A percentile compares a stretch with the other conserved stretches of the same genome.
Conservation (phyloP, 2,797 vertebrate genomes). For the Hozukius guyotensis region DNA sequence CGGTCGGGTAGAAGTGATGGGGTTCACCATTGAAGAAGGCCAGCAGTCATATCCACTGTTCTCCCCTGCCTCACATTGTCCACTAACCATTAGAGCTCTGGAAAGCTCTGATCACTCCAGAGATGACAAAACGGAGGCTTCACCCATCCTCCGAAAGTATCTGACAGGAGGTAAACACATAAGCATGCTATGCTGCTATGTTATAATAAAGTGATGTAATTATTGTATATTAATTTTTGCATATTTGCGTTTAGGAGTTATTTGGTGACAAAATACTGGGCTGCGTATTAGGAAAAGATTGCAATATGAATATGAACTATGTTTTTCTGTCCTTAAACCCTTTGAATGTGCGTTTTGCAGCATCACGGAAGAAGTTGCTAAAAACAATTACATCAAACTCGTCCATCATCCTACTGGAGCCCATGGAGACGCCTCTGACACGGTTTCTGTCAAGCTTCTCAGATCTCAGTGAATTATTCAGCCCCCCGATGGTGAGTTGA, state of each 20-base stretch:
- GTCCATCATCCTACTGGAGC: constrained; percentile 87
- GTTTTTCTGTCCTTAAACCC: neutral
- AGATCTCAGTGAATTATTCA: constrained; percentile 81
- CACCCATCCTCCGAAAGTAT: constrained; percentile 81
- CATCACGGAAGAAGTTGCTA: constrained; percentile 77
- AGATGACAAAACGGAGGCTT: constrained; percentile 76
- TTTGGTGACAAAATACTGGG: neutral
- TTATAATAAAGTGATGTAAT: neutral
- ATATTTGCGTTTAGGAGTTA: neutral
- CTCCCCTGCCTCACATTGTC: constrained; percentile 88
- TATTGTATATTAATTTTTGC: neutral
- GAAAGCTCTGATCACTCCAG: constrained; percentile 59
- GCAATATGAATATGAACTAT: neutral
- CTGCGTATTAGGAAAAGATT: neutral
- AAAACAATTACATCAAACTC: constrained; percentile 76
- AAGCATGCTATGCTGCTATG: neutral
- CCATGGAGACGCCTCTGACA: constrained; percentile 86
- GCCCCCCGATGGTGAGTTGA: constrained; percentile 77
- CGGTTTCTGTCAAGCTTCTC: constrained; percentile 87
- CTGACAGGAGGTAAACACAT: constrained; percentile 76
- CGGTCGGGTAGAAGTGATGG: constrained; percentile 90
- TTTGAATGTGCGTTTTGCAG: constrained; percentile 67
- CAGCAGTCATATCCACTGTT: constrained; percentile 88
- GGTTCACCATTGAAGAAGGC: constrained; percentile 88
- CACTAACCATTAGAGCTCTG: constrained; percentile 82